Evolutionary conservation across 2,888 invertebrate species (phyloP), one percentile per base, ranked within the genome.

Genomic region (Papilio gigon): DNA sequence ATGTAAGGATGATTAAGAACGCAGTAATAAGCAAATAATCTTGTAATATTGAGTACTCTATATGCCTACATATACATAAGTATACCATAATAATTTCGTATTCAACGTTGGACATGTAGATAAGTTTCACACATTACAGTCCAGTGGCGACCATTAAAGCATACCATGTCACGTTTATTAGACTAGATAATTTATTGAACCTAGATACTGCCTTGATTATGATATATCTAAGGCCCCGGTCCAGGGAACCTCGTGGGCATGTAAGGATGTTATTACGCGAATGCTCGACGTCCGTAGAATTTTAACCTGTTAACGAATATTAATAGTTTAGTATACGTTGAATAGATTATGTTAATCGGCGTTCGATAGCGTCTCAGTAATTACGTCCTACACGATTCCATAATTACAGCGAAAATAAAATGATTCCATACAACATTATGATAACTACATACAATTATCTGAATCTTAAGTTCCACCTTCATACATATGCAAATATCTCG

Each of bases 131-230:
- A 62, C 35, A 67, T 67, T 67, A 67, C 8, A 12, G 25, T 44
- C 44, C 67, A 58, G 58, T 44, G 58, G 56, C 63, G 30, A 9
- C 5, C 25, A 58, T 62, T 25, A 42, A 11, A 20, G 65, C 42
- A 59, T 42, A 63, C 63, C 63, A 68, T 68, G 62, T 66, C 60
- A 33, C 63, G 63, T 68, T 63, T 47, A 66, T 37, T 59, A n/a
- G 42, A 58, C 27, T 25, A 63, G 56, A 35, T 44, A 68, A 68
- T 68, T 63, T 68, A 68, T 68, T 63, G 37, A 17, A 59, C 37
- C 58, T 58, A 63, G 68, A 68, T 58, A 58, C 35, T 47, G 63
- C 17, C 35, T 58, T 58, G 68, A 68, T 68, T 68, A 63, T 68
- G 68, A 68, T 68, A 63, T 63, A 63, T 50, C 60, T 33, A 25